A percentile compares a stretch with the other conserved stretches of the same genome.
These are phyloP conservation scores for Muscicapa comitata DNA, from an alignment of 2,797 vertebrate genomes.

Conservation along the genomic window DNA sequence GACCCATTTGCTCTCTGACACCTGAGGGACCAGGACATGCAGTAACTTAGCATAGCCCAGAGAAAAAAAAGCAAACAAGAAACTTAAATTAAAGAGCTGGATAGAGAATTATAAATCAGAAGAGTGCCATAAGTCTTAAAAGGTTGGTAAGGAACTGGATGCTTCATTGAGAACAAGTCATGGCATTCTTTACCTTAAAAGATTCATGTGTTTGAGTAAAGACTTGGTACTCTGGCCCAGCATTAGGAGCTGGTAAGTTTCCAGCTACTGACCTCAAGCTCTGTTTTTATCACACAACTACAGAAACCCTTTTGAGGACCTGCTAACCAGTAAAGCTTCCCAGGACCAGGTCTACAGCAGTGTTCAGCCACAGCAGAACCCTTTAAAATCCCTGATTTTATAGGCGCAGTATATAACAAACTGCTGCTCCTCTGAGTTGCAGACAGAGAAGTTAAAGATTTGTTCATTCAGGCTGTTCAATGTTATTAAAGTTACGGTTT, in stretches of 20 bases:
- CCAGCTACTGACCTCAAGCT: background rate
- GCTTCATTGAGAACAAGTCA: background rate
- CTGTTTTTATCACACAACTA: background rate
- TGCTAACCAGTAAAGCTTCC: background rate
- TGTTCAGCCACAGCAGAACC: background rate
- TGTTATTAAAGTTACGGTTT: background rate
- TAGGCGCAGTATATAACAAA: background rate
- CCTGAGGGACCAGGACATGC: background rate
- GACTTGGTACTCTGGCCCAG: background rate
- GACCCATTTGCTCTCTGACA: rapidly evolving
- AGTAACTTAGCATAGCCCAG: background rate
- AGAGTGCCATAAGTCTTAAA: background rate
- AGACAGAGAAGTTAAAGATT: background rate
- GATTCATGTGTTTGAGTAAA: background rate
- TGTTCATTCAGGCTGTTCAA: background rate
- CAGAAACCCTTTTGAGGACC: background rate
- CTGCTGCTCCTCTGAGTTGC: background rate
- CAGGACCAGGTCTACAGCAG: background rate
- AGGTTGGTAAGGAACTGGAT: background rate
- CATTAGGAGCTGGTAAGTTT: background rate
- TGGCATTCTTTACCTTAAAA: background rate
- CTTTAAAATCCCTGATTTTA: background rate
- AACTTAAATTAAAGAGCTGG: background rate
- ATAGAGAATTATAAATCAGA: background rate
- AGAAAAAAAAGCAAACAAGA: too few relatives aligned